phyloP scores from a whole-genome alignment of 1,140 invertebrate species.

The Pachyrhynchus sulphureomaculatus region DNA sequence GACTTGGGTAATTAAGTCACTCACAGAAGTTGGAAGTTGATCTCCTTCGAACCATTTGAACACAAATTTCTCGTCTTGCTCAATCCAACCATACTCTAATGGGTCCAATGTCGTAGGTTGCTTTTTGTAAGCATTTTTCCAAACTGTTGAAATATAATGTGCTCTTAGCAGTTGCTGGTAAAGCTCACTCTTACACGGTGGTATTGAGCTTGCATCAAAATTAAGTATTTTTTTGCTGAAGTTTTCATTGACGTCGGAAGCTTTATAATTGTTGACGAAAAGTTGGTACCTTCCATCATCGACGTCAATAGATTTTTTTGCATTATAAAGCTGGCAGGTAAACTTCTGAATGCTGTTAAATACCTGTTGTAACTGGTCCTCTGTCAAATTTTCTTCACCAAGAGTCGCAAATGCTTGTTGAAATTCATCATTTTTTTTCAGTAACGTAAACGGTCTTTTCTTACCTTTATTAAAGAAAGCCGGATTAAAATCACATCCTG shows the following conservation, averaged over 20 bases:
- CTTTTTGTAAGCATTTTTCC: constrained; percentile 42
- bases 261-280: constrained; percentile 36
- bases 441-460: constrained; percentile 1
- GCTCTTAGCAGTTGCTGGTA: constrained; percentile 36
- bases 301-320: constrained; percentile 32
- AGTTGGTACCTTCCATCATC: constrained; percentile 36
- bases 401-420: constrained; percentile 15
- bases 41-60: constrained; percentile 42
- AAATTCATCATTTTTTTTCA: constrained; percentile 1
- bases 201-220: constrained; percentile 37
- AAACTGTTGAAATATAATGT: constrained; percentile 37
- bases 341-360: constrained; percentile 21
- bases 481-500: constrained; percentile 33
- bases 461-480: constrained; percentile 21
- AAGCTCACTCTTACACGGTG: constrained; percentile 32
- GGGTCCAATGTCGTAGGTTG: constrained; percentile 27
- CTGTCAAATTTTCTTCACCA: constrained; percentile 13
- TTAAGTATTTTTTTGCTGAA: constrained; percentile 35
- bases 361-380: no score
- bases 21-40: neutral
- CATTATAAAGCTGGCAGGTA: constrained; percentile 27
- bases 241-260: constrained; percentile 28
- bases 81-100: constrained; percentile 36
- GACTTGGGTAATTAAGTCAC: neutral
- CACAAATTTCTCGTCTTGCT: constrained; percentile 26